Evolutionary conservation across 2,113 vertebrate genomes (phyloP).

Genomic region (Chloropsis cyanopogon): DNA sequence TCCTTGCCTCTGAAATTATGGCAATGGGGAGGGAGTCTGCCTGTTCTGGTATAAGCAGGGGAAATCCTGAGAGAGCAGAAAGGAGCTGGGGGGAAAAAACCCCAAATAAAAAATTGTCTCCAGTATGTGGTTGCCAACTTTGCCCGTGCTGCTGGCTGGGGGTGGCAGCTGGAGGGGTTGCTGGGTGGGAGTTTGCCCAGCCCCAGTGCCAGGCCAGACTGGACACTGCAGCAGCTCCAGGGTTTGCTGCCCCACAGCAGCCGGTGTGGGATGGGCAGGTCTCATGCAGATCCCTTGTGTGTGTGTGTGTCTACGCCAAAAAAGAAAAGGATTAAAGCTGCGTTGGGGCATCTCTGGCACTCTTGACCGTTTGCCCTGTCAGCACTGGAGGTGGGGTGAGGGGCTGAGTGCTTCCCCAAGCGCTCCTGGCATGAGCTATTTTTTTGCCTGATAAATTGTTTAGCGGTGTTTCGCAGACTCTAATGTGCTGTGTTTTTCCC

Average conservation of each 20-base stretch:
- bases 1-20: neutral
- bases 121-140: neutral
- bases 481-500: conserved; percentile 54
- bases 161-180: neutral
- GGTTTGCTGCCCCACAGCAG: neutral
- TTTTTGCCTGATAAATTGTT: conserved; percentile 70
- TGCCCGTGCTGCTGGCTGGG: neutral
- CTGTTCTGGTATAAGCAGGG: neutral
- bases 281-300: neutral
- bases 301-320: neutral
- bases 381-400: neutral
- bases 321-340: neutral
- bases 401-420: neutral
- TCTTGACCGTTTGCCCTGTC: neutral
- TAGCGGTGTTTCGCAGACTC: conserved; percentile 48
- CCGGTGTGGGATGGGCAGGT: accelerated
- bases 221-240: neutral
- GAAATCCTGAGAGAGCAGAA: neutral
- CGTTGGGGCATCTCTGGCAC: neutral
- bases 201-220: neutral
- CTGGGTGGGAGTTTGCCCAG: neutral
- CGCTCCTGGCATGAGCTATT: conserved; percentile 6
- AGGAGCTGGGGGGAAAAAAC: neutral
- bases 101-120: neutral
- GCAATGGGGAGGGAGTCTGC: neutral